phyloP scores from a whole-genome alignment of 2,888 invertebrate species.

The Melinaea menophilus region DNA sequence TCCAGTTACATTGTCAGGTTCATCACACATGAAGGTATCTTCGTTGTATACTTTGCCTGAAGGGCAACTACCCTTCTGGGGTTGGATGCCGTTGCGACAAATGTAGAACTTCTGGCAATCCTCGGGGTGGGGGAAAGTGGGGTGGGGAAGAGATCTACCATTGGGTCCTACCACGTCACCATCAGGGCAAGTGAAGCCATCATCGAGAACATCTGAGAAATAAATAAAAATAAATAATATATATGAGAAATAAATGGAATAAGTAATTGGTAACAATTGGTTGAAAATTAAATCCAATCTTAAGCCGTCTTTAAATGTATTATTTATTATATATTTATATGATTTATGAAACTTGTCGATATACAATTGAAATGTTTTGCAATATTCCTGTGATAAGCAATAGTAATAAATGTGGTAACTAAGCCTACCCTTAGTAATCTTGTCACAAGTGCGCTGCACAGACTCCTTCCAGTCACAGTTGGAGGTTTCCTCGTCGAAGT shows the following conservation, averaged over 20 bases:
- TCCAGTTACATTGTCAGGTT: conserved; percentile 86
- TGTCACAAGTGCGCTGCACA: conserved; percentile 69
- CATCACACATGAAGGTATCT: conserved; percentile 85
- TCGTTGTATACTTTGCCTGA: conserved; percentile 88
- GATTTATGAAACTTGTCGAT: too few species aligned
- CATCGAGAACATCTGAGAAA: conserved; percentile 81
- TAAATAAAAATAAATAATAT: background rate
- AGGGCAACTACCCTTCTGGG: conserved; percentile 86
- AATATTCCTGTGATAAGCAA: too few species aligned
- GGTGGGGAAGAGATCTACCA: conserved; percentile 84
- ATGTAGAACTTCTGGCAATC: conserved; percentile 91
- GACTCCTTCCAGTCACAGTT: conserved; percentile 87
- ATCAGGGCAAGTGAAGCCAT: conserved; percentile 87
- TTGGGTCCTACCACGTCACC: conserved; percentile 82
- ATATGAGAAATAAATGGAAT: too few species aligned
- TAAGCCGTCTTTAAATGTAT: too few species aligned
- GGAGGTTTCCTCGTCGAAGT: conserved; percentile 84
- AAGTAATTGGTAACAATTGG: too few species aligned
- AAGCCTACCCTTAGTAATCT: conserved; percentile 60
- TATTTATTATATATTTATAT: too few species aligned
- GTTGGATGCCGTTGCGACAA: conserved; percentile 85
- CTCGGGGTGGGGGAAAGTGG: conserved; percentile 86
- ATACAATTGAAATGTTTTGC: too few species aligned
- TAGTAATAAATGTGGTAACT: background rate
- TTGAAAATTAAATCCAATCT: too few species aligned